Conservation (phyloP, 2,888 invertebrate species). For the Julus scandinavius region DNA sequence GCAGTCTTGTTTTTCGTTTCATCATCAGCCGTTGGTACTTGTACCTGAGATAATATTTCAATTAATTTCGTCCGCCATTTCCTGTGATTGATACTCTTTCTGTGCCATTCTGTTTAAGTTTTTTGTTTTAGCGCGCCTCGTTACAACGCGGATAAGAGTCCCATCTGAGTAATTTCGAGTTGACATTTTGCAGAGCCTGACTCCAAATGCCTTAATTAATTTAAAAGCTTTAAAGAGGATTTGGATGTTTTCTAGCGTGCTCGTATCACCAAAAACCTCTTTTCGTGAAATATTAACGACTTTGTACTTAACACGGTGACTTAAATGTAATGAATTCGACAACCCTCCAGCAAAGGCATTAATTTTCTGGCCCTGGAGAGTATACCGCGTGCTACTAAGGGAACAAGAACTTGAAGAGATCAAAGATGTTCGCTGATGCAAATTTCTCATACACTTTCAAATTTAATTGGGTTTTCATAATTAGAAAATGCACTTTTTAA, state of each 20-base stretch:
- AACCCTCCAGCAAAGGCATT: conserved; percentile 36
- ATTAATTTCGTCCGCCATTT: conserved; percentile 16
- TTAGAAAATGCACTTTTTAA: conserved; percentile 43
- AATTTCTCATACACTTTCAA: conserved; percentile 43
- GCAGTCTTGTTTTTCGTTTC: neutral
- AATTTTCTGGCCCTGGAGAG: conserved; percentile 39
- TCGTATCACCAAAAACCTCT: conserved; percentile 37
- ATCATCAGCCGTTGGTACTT: neutral
- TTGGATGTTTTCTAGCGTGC: conserved; percentile 43
- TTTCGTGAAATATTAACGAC: conserved; percentile 45
- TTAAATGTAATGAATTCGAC: conserved; percentile 45
- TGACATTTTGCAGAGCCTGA: conserved; percentile 43
- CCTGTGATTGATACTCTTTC: conserved; percentile 26
- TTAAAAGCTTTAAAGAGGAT: conserved; percentile 46
- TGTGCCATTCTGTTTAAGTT: conserved; percentile 7
- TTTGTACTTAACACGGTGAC: conserved; percentile 43
- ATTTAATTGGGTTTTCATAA: conserved; percentile 45
- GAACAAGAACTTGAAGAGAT: neutral
- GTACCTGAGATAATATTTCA: conserved; percentile 43
- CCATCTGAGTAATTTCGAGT: conserved; percentile 40
- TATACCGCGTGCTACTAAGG: neutral
- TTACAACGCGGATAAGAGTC: neutral
- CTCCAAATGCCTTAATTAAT: conserved; percentile 46
- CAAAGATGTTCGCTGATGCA: conserved; percentile 36
- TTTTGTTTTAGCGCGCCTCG: neutral